A percentile compares a stretch with the other conserved stretches of the same genome.
phyloP scores from a whole-genome alignment of 1,140 invertebrate species.

The Tetramorium simillimum region DNA sequence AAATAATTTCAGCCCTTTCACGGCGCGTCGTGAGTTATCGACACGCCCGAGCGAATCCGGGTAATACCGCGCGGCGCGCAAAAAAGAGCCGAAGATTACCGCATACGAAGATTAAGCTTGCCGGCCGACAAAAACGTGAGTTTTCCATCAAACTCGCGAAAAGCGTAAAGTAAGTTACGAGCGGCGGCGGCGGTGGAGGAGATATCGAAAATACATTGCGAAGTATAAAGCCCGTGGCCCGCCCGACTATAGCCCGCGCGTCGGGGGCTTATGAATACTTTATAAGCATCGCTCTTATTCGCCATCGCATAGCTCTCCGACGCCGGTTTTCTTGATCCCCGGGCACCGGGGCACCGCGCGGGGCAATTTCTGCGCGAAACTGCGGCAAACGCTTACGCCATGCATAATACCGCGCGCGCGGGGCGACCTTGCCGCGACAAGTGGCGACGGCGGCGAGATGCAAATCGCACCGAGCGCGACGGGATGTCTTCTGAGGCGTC shows the following conservation, averaged over 20 bases:
- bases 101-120: slow-evolving; percentile 41
- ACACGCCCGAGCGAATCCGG: background rate
- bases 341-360: background rate
- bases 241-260: background rate
- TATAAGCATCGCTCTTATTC: slow-evolving; percentile 61
- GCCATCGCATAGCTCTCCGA: slow-evolving; percentile 28
- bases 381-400: slow-evolving; percentile 22
- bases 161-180: slow-evolving; percentile 49
- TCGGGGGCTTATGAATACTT: slow-evolving; percentile 59
- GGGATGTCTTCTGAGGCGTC: slow-evolving; percentile 26
- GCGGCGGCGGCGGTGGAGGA: slow-evolving; percentile 2
- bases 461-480: slow-evolving; percentile 12
- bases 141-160: slow-evolving; percentile 56
- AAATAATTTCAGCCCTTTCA: slow-evolving; percentile 24
- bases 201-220: slow-evolving; percentile 59
- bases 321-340: slow-evolving; percentile 34
- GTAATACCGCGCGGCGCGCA: background rate
- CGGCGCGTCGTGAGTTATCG: slow-evolving; percentile 23
- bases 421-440: slow-evolving; percentile 32
- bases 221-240: slow-evolving; percentile 49
- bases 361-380: slow-evolving; percentile 51
- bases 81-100: slow-evolving; percentile 29
- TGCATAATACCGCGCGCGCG: slow-evolving; percentile 31
- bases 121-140: slow-evolving; percentile 38
- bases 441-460: slow-evolving; percentile 21